phyloP scores from a whole-genome alignment of 2,888 invertebrate species.

The Heliothis peltigera region DNA sequence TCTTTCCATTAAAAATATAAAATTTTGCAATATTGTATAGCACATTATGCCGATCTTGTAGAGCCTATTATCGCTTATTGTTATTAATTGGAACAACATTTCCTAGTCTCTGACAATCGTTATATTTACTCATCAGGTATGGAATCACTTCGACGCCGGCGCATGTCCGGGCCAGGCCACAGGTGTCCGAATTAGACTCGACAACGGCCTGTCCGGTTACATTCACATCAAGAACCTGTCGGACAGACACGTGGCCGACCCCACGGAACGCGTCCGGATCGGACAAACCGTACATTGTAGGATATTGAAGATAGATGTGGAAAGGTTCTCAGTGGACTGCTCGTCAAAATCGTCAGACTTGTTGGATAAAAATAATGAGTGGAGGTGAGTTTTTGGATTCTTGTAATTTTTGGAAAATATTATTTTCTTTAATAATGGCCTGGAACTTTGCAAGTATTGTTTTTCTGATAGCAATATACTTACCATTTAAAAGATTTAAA shows the following conservation, averaged over 20 bases:
- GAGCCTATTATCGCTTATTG: too few species aligned
- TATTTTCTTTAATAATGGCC: too few species aligned
- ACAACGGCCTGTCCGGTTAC: slow-evolving; percentile 98
- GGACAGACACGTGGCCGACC: slow-evolving; percentile 97
- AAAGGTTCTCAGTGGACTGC: slow-evolving; percentile 97
- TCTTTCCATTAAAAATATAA: too few species aligned
- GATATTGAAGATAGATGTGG: slow-evolving; percentile 98
- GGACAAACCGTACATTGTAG: slow-evolving; percentile 96
- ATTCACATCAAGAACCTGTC: slow-evolving; percentile 98
- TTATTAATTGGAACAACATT: too few species aligned
- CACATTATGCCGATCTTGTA: too few species aligned
- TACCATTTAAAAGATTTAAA: too few species aligned
- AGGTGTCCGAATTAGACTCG: slow-evolving; percentile 96
- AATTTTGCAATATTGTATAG: too few species aligned
- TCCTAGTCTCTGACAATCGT: not conserved
- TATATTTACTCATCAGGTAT: slow-evolving; percentile 90
- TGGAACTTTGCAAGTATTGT: too few species aligned
- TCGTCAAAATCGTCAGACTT: slow-evolving; percentile 98
- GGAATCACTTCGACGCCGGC: slow-evolving; percentile 99
- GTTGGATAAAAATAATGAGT: slow-evolving; percentile 96
- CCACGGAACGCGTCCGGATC: slow-evolving; percentile 96
- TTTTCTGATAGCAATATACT: too few species aligned
- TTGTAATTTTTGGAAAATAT: too few species aligned
- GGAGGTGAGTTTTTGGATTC: slow-evolving; percentile 89
- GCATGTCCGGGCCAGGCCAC: slow-evolving; percentile 98